A percentile compares a stretch with the other conserved stretches of the same genome.
Evolutionary conservation across 35 echinoderm and acorn worm genomes (phyloP).

Genomic region (Strongylocentrotus purpuratus): DNA sequence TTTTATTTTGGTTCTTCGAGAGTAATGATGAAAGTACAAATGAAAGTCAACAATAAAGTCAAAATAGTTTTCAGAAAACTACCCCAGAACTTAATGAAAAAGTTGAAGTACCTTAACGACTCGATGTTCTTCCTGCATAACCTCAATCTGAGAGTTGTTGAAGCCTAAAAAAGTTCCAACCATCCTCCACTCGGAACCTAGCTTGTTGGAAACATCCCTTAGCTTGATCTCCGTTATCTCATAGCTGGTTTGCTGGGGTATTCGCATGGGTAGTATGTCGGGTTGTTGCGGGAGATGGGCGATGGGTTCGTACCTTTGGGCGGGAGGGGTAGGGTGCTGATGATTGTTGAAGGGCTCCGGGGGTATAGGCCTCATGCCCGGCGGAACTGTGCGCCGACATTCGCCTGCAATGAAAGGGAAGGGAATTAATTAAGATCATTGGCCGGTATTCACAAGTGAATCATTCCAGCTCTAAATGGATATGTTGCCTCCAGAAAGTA

Average conservation of each 20-base stretch:
- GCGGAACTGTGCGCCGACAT: neutral
- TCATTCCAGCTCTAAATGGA: no score
- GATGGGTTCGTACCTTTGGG: neutral
- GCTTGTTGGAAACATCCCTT: neutral
- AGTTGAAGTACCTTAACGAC: neutral
- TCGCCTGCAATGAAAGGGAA: neutral
- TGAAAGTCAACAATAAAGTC: no score
- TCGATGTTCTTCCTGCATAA: neutral
- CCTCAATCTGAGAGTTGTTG: neutral
- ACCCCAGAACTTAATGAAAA: no score
- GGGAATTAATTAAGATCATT: neutral
- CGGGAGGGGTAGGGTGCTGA: neutral
- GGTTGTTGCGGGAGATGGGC: neutral
- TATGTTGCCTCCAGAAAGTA: no score
- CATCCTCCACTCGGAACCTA: neutral
- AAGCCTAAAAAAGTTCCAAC: neutral
- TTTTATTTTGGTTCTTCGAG: no score
- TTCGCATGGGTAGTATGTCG: neutral
- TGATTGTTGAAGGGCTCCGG: neutral
- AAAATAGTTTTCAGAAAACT: no score
- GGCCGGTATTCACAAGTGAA: no score
- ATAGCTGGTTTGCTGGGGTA: no score
- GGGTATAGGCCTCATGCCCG: neutral
- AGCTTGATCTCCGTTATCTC: neutral
- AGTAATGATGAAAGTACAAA: no score